Base-by-base conservation (phyloP, 2,113 vertebrate genomes). In the Podiceps cristatus region DNA sequence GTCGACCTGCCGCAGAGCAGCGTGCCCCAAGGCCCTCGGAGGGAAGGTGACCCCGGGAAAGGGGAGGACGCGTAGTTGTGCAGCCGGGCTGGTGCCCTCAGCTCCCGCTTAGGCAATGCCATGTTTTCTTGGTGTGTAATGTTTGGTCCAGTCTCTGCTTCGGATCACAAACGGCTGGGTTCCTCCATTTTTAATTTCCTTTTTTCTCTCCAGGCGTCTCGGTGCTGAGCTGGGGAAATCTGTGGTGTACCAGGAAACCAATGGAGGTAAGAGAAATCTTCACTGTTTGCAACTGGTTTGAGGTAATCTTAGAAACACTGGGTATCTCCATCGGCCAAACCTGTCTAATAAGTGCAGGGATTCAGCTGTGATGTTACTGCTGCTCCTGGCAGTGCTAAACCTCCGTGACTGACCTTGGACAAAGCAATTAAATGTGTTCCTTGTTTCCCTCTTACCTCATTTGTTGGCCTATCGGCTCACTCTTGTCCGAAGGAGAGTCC, bases 151-250 rank as follows among this genome's bases (percentile, higher is more conserved):
- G 20, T 29, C 53, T 50, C 40, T 80, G 53, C 20, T 87, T 42
- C 59, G 68, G 55, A 29, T 75, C 64, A 24, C 1, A 1, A 14
- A 10, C 40, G 60, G 69, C 35, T 78, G 80, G 3, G 2, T 86
- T 86, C 33, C 33, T 85, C 33, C 18, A 6, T 78, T 73, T 52
- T 62, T 68, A 23, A 81, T 3, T 67, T 58, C 18, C 24, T 74
- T 55, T 78, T 77, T 56, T 40, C 40, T 64, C 66, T 67, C 42
- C 90, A 99, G 99, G 96, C 98, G 99, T 59, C 99, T 99, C 2
- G 99, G 99, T 91, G 99, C 99, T 88, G 99, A 99, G 94, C 95
- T 99, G 97, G 99, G 99, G 31, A 99, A 99, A 80, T 99, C 99
- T 63, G 99, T 99, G 88, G 99, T 99, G 18, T 99, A 99, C 91